Base-by-base conservation (phyloP, 2,797 vertebrate genomes). In the Crypturellus tataupa region DNA sequence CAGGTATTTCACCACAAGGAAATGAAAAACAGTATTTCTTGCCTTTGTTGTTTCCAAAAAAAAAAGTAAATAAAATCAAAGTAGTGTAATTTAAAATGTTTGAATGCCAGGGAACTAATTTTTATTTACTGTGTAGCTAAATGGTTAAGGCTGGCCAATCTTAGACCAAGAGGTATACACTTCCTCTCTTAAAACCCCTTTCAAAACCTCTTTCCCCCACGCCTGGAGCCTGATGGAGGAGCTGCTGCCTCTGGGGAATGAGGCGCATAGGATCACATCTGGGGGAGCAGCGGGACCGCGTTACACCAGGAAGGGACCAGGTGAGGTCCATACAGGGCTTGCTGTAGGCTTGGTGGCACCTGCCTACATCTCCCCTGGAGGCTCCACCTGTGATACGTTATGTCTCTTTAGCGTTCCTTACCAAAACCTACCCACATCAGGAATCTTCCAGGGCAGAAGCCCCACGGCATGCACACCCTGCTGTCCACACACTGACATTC, bases 91-190 rank as follows among this genome's bases (percentile, higher is more conserved):
- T 81, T 33, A 19, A 86, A 93, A 77, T 20, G 70, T 9, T 27
- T 75, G 19, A 73, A 72, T 59, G 9, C 12, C 53, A 42, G 31
- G 12, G 10, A 35, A 58, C 6, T n/a, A 56, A 49, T 47, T 85
- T 87, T 87, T 70, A 31, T 69, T 83, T 89, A 58, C 20, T 17
- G 18, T 29, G 13, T 33, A 78, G 16, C 71, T 83, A 68, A 93
- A 68, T 27, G 44, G 53, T 17, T 18, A 84, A 88, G 65, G 37
- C 9, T 64, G 21, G 2, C 5, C 19, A 49, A 39, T 33, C 19
- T 25, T 56, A 59, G 81, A 63, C 47, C 1, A 1, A 23, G 3
- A 63, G n/a, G 19, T 24, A 33, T 51, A 13, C 23, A 39, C 27
- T 62, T 72, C 11, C 14, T 0, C 6, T 78, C 51, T 51, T 24